Base-by-base conservation (phyloP, 2,113 vertebrate genomes). In the Megaceryle maxima region DNA sequence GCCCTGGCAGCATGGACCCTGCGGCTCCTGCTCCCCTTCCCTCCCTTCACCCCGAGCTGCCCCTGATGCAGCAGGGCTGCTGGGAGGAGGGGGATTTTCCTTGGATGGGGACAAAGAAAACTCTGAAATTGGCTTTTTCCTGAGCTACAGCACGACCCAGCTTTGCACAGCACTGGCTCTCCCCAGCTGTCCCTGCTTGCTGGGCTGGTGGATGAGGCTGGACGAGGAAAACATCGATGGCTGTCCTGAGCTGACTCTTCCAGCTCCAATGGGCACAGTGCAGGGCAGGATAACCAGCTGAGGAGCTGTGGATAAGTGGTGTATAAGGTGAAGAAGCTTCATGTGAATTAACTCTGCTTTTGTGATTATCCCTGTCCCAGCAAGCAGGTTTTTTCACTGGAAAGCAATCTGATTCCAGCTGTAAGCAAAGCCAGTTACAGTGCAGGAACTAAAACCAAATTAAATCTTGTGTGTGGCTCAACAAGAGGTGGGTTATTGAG, bases 391-490 rank as follows among this genome's bases (percentile, higher is more conserved):
- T 62, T 85, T 87, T 88, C 6, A 0, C 72, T 78, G 94, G 90
- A 86, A 90, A 94, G 75, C 90, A 90, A 94, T 96, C 88, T 86
- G 90, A 95, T 96, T 90, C 60, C 76, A 92, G 90, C 93, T 96
- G 87, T 83, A 96, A 96, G 85, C 92, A 94, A 85, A 96, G 88
- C 90, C 93, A 90, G 92, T 88, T 93, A 94, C 82, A 82, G 88
- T 62, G 82, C 92, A 87, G 83, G 83, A 88, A 94, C 90, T 55
- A 77, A 86, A 90, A 90, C 79, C 83, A 96, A 96, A 97, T 96
- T 91, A 94, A 90, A 95, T 94, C 96, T 88, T 51, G 64, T 87
- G 88, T 88, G 55, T 70, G 57, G 93, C 95, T 96, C 94, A 94
- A 95, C 90, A 90, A 94, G 96, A 64, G 68, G 76, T 83, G 76